Conservation (phyloP, 2,797 vertebrate species). For the Dallia pectoralis region DNA sequence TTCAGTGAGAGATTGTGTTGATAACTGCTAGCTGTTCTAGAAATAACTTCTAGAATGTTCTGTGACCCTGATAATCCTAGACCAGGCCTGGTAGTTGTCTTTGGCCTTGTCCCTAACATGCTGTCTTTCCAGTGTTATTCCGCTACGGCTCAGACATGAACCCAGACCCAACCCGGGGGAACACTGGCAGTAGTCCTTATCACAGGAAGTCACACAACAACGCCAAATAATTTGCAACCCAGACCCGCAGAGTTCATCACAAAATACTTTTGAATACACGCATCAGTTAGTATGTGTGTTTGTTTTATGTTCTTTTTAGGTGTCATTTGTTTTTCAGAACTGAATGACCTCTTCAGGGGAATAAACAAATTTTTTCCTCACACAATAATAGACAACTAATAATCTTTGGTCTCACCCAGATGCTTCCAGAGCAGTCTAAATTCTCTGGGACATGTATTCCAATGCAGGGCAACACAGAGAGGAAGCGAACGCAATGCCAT, state of each 20-base stretch:
- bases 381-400: slow-evolving; percentile 25
- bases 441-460: no score
- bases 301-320: slow-evolving; percentile 48
- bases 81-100: slow-evolving; percentile 44
- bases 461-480: no score
- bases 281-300: slow-evolving; percentile 16
- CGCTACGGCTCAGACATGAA: slow-evolving; percentile 36
- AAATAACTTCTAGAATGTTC: slow-evolving; percentile 55
- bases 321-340: slow-evolving; percentile 39
- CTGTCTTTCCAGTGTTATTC: slow-evolving; percentile 22
- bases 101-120: slow-evolving; percentile 33
- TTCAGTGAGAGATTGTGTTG: no score
- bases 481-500: no score
- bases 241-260: slow-evolving; percentile 33
- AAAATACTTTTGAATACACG: slow-evolving; percentile 21
- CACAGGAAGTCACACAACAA: slow-evolving; percentile 64
- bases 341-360: slow-evolving; percentile 21
- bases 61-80: slow-evolving; percentile 48
- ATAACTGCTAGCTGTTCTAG: no score
- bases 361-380: slow-evolving; percentile 15
- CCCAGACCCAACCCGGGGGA: slow-evolving; percentile 36
- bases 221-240: slow-evolving; percentile 63
- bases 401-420: no score
- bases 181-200: slow-evolving; percentile 54
- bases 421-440: no score